phyloP scores from a whole-genome alignment of 2,888 invertebrate species.

The Tyria jacobaeae region DNA sequence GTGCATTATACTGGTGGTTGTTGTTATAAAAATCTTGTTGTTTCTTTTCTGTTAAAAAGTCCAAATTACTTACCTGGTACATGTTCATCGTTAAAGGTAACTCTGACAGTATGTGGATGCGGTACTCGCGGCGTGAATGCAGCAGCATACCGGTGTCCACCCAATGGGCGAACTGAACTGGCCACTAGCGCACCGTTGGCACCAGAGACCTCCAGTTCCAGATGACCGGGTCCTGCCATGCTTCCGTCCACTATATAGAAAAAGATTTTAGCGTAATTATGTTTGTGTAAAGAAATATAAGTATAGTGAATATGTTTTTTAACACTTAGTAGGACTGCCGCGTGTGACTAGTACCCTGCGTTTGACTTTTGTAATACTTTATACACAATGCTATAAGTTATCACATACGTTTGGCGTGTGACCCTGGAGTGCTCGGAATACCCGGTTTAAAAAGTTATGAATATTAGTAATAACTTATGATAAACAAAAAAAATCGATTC shows the following conservation, averaged over 20 bases:
- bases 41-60: background rate
- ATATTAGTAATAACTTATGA: no score
- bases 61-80: constrained; percentile 91
- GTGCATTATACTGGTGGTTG: background rate
- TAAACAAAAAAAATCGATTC: no score
- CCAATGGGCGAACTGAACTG: constrained; percentile 96
- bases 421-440: no score
- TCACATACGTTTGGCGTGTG: no score
- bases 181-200: constrained; percentile 94
- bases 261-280: background rate
- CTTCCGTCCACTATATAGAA: constrained; percentile 94
- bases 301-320: no score
- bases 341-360: no score
- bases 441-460: no score
- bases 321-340: no score
- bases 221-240: constrained; percentile 97
- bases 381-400: no score
- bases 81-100: constrained; percentile 97
- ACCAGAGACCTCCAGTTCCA: constrained; percentile 96
- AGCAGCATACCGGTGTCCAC: constrained; percentile 95
- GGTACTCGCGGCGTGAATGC: constrained; percentile 97
- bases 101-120: constrained; percentile 94
- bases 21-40: background rate
- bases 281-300: no score
- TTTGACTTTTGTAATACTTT: no score